Conservation (phyloP, 2,888 invertebrate species). For the Andrena camellia region DNA sequence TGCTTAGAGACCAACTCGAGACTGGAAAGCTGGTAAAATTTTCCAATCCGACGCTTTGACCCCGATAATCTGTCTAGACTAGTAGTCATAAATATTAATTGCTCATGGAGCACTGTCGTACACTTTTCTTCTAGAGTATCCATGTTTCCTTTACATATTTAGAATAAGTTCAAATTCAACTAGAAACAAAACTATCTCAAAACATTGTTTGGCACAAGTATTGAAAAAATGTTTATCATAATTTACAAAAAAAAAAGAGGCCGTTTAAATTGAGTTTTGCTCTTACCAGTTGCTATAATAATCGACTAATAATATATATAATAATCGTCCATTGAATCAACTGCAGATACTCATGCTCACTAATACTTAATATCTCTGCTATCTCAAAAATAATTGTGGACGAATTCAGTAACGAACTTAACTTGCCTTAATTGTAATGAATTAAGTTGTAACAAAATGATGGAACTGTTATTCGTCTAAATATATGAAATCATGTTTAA, state of each 20-base stretch:
- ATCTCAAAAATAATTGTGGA: not conserved
- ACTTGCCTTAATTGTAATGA: not conserved
- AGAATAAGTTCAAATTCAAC: not conserved
- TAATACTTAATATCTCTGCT: not conserved
- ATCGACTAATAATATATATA: too few relatives aligned
- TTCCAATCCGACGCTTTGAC: slow-evolving; percentile 37
- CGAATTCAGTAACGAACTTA: not conserved
- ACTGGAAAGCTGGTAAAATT: slow-evolving; percentile 45
- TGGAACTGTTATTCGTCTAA: not conserved
- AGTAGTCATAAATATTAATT: slow-evolving; percentile 45
- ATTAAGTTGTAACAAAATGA: not conserved
- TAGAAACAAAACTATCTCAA: too few relatives aligned
- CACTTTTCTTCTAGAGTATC: slow-evolving; percentile 15
- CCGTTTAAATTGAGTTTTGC: too few relatives aligned
- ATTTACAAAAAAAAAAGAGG: not conserved
- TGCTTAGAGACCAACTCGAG: slow-evolving; percentile 39
- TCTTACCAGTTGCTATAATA: too few relatives aligned
- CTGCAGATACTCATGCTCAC: not conserved
- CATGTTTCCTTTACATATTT: not conserved
- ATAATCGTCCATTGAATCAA: not conserved
- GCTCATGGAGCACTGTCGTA: slow-evolving; percentile 21
- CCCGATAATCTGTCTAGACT: slow-evolving; percentile 54
- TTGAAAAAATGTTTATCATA: not conserved
- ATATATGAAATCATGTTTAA: not conserved
- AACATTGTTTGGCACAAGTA: not conserved